These are phyloP conservation scores for Falcunculus frontatus DNA, from an alignment of 2,113 vertebrate genomes.

Conservation along the genomic window DNA sequence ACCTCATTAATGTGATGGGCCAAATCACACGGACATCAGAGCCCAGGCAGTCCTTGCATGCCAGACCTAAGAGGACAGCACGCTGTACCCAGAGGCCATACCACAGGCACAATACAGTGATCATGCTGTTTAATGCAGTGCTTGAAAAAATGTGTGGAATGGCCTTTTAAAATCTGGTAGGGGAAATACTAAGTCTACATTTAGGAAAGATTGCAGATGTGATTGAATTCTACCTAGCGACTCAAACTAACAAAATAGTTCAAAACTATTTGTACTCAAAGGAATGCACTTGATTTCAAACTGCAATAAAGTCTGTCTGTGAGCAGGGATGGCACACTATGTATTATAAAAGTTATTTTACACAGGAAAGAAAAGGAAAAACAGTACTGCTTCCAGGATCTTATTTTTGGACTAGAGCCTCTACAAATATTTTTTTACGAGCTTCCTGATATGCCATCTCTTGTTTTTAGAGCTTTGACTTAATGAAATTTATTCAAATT, in stretches of 20 bases:
- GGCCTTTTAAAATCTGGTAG: neutral
- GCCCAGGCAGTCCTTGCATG: neutral
- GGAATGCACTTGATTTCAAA: neutral
- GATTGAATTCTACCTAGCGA: neutral
- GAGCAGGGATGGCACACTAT: neutral
- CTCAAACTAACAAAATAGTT: neutral
- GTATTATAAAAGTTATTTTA: neutral
- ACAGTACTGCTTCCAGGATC: neutral
- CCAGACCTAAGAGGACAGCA: neutral
- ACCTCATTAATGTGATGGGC: neutral
- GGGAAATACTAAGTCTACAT: neutral
- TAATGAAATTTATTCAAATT: slow-evolving; percentile 37
- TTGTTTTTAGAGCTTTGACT: slow-evolving; percentile 3
- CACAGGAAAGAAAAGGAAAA: neutral
- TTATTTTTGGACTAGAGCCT: neutral
- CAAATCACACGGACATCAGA: neutral
- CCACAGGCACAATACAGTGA: neutral
- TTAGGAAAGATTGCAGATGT: neutral
- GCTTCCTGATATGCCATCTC: neutral
- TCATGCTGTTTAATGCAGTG: neutral
- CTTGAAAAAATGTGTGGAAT: neutral
- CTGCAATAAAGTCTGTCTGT: neutral
- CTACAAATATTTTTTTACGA: neutral
- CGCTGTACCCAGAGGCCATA: neutral
- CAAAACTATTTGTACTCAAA: neutral